A percentile compares a stretch with the other conserved stretches of the same genome.
These are phyloP conservation scores for Psix sp. DNA, from an alignment of 1,140 invertebrate genomes.

Conservation along the genomic window DNA sequence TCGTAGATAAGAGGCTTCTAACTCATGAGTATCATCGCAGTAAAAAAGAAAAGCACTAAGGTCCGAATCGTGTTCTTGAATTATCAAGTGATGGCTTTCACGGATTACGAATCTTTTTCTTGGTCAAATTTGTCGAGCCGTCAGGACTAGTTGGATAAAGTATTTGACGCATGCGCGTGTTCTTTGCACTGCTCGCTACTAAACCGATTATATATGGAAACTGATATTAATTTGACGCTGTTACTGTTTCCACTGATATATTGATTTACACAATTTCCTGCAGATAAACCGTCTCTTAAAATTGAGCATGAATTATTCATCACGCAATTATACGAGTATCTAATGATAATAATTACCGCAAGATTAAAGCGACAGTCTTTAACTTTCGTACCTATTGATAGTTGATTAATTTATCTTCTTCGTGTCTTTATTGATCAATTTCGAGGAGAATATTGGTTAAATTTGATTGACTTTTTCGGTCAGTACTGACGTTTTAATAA, in stretches of 20 bases:
- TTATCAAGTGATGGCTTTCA: slow-evolving; percentile 40
- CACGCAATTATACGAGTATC: too few relatives aligned
- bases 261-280: neutral
- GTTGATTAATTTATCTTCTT: too few relatives aligned
- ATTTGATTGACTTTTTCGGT: neutral
- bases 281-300: neutral
- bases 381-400: too few relatives aligned
- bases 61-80: slow-evolving; percentile 27
- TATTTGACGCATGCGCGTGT: slow-evolving; percentile 18
- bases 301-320: slow-evolving; percentile 1
- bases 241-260: neutral
- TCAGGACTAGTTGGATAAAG: slow-evolving; percentile 7
- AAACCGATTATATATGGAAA: slow-evolving; percentile 42
- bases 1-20: slow-evolving; percentile 36
- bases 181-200: slow-evolving; percentile 28
- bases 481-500: neutral
- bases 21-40: slow-evolving; percentile 17
- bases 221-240: slow-evolving; percentile 17
- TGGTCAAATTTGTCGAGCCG: slow-evolving; percentile 40
- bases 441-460: too few relatives aligned
- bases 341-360: too few relatives aligned
- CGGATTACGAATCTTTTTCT: slow-evolving; percentile 27
- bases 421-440: too few relatives aligned
- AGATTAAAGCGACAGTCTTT: too few relatives aligned
- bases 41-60: slow-evolving; percentile 21